These are phyloP conservation scores for Bucco capensis DNA, from an alignment of 2,113 vertebrate genomes.

Conservation along the genomic window DNA sequence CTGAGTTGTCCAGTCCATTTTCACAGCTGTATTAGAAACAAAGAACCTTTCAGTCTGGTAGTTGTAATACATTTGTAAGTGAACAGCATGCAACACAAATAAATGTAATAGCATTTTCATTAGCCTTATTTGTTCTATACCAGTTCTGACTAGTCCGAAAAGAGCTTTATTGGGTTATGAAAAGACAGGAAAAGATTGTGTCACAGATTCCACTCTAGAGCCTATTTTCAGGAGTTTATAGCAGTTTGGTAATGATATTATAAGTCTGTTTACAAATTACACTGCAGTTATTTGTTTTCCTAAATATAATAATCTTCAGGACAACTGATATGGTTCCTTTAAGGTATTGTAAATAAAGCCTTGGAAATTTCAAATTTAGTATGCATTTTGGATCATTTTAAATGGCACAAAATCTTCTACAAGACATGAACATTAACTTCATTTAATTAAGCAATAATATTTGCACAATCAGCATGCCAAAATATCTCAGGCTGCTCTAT, in stretches of 20 bases:
- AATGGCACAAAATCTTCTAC: neutral
- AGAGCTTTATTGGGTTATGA: neutral
- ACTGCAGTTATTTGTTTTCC: neutral
- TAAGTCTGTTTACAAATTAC: neutral
- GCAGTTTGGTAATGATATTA: neutral
- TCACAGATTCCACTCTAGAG: neutral
- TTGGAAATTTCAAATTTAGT: neutral
- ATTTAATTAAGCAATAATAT: slow-evolving; percentile 25
- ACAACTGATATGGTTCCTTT: neutral
- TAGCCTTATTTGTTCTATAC: neutral
- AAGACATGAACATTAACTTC: neutral
- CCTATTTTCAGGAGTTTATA: neutral
- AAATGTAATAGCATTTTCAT: neutral
- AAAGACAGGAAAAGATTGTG: neutral
- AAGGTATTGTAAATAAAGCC: neutral
- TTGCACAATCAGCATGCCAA: neutral
- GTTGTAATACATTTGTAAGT: neutral
- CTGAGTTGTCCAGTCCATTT: neutral
- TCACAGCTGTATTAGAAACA: neutral
- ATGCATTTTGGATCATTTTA: neutral
- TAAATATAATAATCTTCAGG: neutral
- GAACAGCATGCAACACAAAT: neutral
- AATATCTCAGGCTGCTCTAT: neutral
- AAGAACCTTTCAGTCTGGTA: neutral
- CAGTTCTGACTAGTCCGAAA: neutral